Evolutionary conservation across 2,797 vertebrate species (phyloP).

Genomic region (Phrynocephalus vlangalii): DNA sequence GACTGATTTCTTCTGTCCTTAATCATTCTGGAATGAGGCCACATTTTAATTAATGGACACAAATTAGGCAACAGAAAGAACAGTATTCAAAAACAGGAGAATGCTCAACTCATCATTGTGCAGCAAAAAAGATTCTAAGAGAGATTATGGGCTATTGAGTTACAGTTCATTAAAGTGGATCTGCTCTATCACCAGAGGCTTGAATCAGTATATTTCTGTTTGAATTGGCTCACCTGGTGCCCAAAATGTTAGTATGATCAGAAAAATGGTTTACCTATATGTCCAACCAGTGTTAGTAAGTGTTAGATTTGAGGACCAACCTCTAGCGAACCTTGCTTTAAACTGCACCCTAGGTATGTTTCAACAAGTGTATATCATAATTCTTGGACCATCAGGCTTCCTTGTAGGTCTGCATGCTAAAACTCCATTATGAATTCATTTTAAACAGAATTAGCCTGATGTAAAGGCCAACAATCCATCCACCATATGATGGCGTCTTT

Average conservation of each 20-base stretch:
- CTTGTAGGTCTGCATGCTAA: not conserved
- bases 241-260: not conserved
- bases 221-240: not conserved
- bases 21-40: too few relatives aligned
- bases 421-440: not conserved
- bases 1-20: too few relatives aligned
- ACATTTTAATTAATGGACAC: not conserved
- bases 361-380: not conserved
- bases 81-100: not conserved
- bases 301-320: not conserved
- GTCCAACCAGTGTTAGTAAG: not conserved
- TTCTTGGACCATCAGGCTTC: not conserved
- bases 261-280: not conserved
- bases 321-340: not conserved
- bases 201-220: not conserved
- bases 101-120: not conserved
- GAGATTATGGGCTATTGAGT: not conserved
- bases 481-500: not conserved
- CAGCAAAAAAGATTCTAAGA: not conserved
- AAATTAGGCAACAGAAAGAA: not conserved
- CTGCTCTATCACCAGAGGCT: not conserved
- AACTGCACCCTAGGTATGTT: not conserved
- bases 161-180: not conserved
- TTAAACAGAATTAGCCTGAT: not conserved
- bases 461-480: not conserved